A percentile compares a stretch with the other conserved stretches of the same genome.
Evolutionary conservation across 1,140 invertebrate species (phyloP).

Genomic region (Drosophila ohnishii): DNA sequence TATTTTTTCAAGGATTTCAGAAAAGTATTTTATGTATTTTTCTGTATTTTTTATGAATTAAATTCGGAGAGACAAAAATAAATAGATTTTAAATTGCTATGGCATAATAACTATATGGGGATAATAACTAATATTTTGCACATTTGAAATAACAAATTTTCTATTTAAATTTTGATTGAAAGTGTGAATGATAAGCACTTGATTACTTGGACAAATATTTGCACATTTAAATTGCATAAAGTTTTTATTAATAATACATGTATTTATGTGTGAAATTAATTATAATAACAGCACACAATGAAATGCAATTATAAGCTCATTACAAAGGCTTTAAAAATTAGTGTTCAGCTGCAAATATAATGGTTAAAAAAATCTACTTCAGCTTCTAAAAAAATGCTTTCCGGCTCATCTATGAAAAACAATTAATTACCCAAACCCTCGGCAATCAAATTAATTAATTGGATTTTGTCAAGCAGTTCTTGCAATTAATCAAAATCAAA

Average conservation of each 20-base stretch:
- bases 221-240: not conserved
- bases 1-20: conserved; percentile 19
- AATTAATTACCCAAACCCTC: conserved; percentile 6
- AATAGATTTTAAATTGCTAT: not conserved
- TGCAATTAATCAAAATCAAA: conserved; percentile 56
- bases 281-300: not conserved
- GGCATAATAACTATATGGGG: too few relatives aligned
- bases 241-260: not conserved
- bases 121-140: not conserved
- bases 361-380: not conserved
- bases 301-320: not conserved
- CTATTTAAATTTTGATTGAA: not conserved
- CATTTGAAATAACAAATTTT: not conserved
- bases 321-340: not conserved
- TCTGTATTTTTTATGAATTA: not conserved
- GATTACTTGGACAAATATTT: conserved; percentile 17
- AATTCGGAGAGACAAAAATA: not conserved
- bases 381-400: not conserved
- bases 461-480: conserved; percentile 26
- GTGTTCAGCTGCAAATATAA: not conserved
- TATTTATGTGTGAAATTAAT: not conserved
- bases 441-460: conserved; percentile 46
- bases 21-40: not conserved
- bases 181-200: conserved; percentile 4
- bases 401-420: not conserved